Evolutionary conservation across 2,797 vertebrate species (phyloP).

Genomic region (Acridotheres tristis): DNA sequence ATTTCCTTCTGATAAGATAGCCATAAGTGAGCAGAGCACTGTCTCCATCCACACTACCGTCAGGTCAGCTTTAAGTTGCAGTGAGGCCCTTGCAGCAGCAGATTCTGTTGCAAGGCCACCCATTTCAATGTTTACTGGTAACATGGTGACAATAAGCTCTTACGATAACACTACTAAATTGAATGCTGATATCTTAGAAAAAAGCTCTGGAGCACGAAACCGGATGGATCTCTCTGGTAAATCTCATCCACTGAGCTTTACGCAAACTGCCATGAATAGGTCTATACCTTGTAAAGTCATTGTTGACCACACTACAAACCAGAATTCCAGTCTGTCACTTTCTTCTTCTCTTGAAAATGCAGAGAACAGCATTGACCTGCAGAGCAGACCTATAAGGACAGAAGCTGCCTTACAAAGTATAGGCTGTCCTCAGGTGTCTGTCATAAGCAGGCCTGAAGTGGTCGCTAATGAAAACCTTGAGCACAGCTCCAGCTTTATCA

Average conservation of each 20-base stretch:
- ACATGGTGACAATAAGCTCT: conserved; percentile 72
- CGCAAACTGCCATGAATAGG: conserved; percentile 76
- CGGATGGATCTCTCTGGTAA: conserved; percentile 72
- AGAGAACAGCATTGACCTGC: conserved; percentile 72
- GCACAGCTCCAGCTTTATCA: conserved; percentile 66
- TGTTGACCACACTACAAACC: conserved; percentile 82
- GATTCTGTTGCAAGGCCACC: conserved; percentile 68
- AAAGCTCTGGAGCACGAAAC: conserved; percentile 65
- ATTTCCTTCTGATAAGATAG: conserved; percentile 78
- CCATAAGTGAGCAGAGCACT: conserved; percentile 70
- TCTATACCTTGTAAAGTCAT: conserved; percentile 86
- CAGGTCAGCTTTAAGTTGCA: conserved; percentile 72
- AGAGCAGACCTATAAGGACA: conserved; percentile 73
- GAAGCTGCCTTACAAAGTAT: conserved; percentile 74
- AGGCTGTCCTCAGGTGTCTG: conserved; percentile 82
- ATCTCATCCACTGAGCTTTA: conserved; percentile 68
- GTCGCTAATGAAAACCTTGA: conserved; percentile 71
- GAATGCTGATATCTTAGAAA: conserved; percentile 73
- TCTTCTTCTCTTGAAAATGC: conserved; percentile 69
- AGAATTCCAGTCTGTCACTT: conserved; percentile 76
- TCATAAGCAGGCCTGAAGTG: conserved; percentile 81
- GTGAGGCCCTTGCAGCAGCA: conserved; percentile 30
- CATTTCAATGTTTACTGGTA: conserved; percentile 74
- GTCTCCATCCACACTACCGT: conserved; percentile 60
- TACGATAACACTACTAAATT: conserved; percentile 69